These are phyloP conservation scores for Branchipolynoe longqiensis DNA, from an alignment of 2,888 invertebrate species.

Conservation along the genomic window DNA sequence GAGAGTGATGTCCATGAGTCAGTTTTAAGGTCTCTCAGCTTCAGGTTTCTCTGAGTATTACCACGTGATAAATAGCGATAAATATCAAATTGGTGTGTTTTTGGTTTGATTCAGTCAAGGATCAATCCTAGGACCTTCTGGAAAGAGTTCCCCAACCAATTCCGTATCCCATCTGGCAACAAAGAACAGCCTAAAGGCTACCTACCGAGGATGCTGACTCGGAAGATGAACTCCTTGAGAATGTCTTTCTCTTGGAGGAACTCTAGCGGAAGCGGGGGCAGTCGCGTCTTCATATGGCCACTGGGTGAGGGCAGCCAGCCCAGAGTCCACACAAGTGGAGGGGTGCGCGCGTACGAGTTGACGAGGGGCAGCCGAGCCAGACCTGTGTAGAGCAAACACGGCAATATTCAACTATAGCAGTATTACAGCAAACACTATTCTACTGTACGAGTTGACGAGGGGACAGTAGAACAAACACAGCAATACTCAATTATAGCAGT, in stretches of 20 bases:
- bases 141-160: too few species aligned
- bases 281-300: conserved; percentile 82
- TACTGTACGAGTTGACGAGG: too few species aligned
- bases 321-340: conserved; percentile 86
- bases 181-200: neutral
- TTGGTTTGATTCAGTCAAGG: too few species aligned
- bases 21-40: too few species aligned
- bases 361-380: conserved; percentile 85
- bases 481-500: too few species aligned
- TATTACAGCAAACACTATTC: too few species aligned
- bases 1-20: too few species aligned
- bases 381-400: conserved; percentile 76
- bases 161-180: too few species aligned
- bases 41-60: too few species aligned
- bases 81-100: too few species aligned
- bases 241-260: conserved; percentile 91
- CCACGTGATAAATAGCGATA: too few species aligned
- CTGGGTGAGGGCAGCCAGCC: conserved; percentile 84
- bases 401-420: neutral
- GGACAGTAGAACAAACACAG: neutral
- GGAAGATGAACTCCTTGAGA: conserved; percentile 89
- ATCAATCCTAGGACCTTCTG: too few species aligned
- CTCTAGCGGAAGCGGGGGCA: conserved; percentile 86
- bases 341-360: conserved; percentile 87
- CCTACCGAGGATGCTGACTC: conserved; percentile 85